Percentiles rank a stretch among this genome's conserved stretches.
Conservation (phyloP, 1,140 invertebrate species). For the Belonocnema kinseyi region DNA sequence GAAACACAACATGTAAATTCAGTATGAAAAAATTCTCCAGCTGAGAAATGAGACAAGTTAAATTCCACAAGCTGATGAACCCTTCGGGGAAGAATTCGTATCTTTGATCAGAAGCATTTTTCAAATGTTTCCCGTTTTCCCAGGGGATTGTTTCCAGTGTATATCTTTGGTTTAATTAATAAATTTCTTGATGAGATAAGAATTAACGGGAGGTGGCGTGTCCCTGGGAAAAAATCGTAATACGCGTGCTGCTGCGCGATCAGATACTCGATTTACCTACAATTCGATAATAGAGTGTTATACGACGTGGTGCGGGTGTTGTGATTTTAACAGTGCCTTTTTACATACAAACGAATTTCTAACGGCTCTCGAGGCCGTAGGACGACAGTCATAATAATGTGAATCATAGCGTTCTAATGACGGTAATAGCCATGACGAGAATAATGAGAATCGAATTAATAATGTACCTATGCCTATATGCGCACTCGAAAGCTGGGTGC, state of each 20-base stretch:
- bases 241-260: conserved; percentile 22
- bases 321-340: conserved; percentile 67
- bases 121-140: too few species aligned
- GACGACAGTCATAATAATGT: conserved; percentile 22
- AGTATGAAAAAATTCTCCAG: too few species aligned
- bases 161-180: neutral
- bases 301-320: conserved; percentile 45
- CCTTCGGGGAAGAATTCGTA: too few species aligned
- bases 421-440: conserved; percentile 10
- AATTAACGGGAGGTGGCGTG: conserved; percentile 7
- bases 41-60: too few species aligned
- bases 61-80: too few species aligned
- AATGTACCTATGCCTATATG: conserved; percentile 24
- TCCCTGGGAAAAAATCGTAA: conserved; percentile 22
- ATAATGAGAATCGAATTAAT: conserved; percentile 30
- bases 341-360: conserved; percentile 56
- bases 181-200: neutral
- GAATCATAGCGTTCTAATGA: conserved; percentile 4
- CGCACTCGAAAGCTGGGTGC: conserved; percentile 11
- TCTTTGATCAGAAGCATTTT: too few species aligned
- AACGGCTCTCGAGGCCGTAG: neutral
- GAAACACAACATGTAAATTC: too few species aligned
- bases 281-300: conserved; percentile 31
- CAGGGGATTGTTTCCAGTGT: too few species aligned
- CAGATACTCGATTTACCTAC: conserved; percentile 30